Evolutionary conservation across 2,888 invertebrate genomes (phyloP).

Genomic region (Brassicogethes aeneus): DNA sequence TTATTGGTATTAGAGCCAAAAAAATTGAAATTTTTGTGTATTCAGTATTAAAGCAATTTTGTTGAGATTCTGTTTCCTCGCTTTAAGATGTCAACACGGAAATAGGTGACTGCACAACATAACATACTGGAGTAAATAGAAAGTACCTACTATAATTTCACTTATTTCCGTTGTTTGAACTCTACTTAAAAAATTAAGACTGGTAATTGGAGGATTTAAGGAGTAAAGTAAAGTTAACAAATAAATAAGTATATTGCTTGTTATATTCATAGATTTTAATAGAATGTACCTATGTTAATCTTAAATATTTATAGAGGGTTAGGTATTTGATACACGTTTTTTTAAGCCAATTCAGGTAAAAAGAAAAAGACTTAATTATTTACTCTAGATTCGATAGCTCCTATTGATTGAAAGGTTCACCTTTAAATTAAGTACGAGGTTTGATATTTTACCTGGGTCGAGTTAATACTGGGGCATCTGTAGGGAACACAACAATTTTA

Average conservation of each 20-base stretch:
- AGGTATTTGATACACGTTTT: slow-evolving; percentile 13
- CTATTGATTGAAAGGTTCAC: too few relatives aligned
- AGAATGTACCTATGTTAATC: slow-evolving; percentile 15
- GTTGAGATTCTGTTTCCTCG: not conserved
- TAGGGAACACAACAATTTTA: too few relatives aligned
- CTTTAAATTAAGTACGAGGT: too few relatives aligned
- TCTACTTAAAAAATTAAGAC: slow-evolving; percentile 12
- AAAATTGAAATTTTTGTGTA: not conserved
- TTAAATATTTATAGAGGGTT: slow-evolving; percentile 9
- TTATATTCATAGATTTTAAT: slow-evolving; percentile 16
- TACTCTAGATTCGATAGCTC: too few relatives aligned
- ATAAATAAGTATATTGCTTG: slow-evolving; percentile 18
- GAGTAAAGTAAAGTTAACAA: not conserved
- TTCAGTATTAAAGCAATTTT: not conserved
- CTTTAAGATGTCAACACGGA: not conserved
- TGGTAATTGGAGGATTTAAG: slow-evolving; percentile 2
- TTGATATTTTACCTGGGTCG: too few relatives aligned
- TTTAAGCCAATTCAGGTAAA: slow-evolving; percentile 2
- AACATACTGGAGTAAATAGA: too few relatives aligned
- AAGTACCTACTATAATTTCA: too few relatives aligned
- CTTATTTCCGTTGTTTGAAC: too few relatives aligned
- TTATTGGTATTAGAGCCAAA: too few relatives aligned
- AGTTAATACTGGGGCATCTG: too few relatives aligned
- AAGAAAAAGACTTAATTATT: slow-evolving; percentile 9
- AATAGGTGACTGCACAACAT: too few relatives aligned